Base-by-base conservation (phyloP, 2,113 vertebrate genomes). In the Ciconia stormi region DNA sequence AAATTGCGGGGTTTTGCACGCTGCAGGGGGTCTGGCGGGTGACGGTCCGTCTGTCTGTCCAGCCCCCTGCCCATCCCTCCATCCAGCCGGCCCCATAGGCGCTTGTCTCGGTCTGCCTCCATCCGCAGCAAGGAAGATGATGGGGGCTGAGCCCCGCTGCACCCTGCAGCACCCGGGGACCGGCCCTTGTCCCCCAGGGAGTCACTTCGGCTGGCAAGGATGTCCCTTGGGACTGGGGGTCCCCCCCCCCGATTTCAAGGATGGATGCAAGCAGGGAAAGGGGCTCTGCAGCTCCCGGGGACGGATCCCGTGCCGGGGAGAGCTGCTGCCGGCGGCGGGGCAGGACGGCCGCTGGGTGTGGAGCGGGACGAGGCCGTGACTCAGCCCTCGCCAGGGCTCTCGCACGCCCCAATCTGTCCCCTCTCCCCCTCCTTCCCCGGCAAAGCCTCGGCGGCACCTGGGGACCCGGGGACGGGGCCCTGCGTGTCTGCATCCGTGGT, bases 71-170 rank as follows among this genome's bases (percentile, higher is more conserved):
- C 85, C 21, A 0, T 22, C 36, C 17, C 2, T 20, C 47, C 36
- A 7, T 20, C 63, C 34, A 4, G 13, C 36, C 6, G 2, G 18
- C 12, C 55, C 50, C 22, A 4, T 2, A 10, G 53, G 44, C 0
- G 1, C 29, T 34, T 30, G 19, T 8, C 72, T 55, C 5, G 1
- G 2, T 34, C 20, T 36, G 27, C 23, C 21, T 83, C 55, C 46
- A 34, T 5, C 44, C 0, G 0, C 67, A 27, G 38, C 0, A 56
- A 89, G 84, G 78, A n/a, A 32, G 77, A 25, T 18, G 90, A 74
- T 11, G 91, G 40, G 12, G 5, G 3, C 4, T 2, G 27, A 85
- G 30, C 36, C 36, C 11, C 7, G 2, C 22, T 0, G 11, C 3
- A 2, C 32, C 29, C 34, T 25, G 17, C n/a, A 53, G 49, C 7